Evolutionary conservation across 2,113 vertebrate genomes (phyloP), one percentile per base, ranked within the genome.

Genomic region (Brachypteracias leptosomus): DNA sequence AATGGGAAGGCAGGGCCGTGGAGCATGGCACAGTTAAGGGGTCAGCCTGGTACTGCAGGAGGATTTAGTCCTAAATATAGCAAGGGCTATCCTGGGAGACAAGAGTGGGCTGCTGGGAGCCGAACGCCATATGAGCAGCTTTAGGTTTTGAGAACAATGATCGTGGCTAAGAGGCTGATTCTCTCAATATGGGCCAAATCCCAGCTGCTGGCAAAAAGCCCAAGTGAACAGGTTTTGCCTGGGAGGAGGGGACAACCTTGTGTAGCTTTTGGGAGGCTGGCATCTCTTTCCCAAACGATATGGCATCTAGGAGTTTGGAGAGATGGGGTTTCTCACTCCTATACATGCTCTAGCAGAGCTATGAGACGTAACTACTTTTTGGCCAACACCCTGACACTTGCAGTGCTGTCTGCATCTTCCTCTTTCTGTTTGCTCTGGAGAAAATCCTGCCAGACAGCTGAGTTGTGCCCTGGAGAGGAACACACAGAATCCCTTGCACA

Each of bases 41-140:
- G 93, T 96, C 95, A 96, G 83, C 70, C 62, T 96, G 57, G 80
- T 81, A 85, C 73, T 94, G 89, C 62, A 70, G 83, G 66, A 95
- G 86, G 96, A 96, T 96, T 96, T 97, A 92, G 58, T 89, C 86
- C 92, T 96, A 96, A 96, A 96, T 95, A 96, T 97, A 96, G 96
- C 89, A 89, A 70, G 76, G 89, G 66, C 86, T 95, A 96, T 96
- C 92, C 95, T 93, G 90, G 88, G 95, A 97, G 90, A 85, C 70
- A 82, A 42, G 76, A 95, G 76, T 49, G 73, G 86, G 90, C 80
- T 94, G 93, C 59, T 0, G 49, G 93, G 93, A 96, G 90, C 38
- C 80, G 92, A 95, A 95, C 40, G 3, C 88, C 83, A 19, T 62
- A 93, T 79, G 95, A 97, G 95, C 96, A 95, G 96, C 96, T 96